These are phyloP conservation scores for Aphrophora alni DNA, from an alignment of 2,888 invertebrate genomes.

Conservation along the genomic window DNA sequence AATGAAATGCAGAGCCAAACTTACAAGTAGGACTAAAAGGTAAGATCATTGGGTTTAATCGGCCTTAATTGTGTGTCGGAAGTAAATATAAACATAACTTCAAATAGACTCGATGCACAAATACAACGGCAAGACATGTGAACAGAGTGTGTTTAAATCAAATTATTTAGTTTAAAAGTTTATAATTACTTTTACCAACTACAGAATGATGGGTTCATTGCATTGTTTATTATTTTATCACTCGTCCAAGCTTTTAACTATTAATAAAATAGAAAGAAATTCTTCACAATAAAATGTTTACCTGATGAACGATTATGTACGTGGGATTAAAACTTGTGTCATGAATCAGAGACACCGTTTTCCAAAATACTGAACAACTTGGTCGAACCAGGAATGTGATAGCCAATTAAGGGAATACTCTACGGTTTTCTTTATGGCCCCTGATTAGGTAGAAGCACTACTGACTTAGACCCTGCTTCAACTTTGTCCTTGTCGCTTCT, in stretches of 20 bases:
- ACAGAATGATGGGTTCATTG: too few relatives aligned
- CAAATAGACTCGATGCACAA: too few relatives aligned
- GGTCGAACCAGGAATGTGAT: background rate
- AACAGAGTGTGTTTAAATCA: too few relatives aligned
- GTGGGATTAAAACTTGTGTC: background rate
- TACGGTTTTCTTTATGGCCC: background rate
- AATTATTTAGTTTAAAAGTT: too few relatives aligned
- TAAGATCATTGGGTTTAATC: too few relatives aligned
- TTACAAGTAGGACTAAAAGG: too few relatives aligned
- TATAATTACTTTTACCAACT: too few relatives aligned
- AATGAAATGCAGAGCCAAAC: too few relatives aligned
- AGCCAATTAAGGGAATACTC: conserved; percentile 5
- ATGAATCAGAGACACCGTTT: background rate
- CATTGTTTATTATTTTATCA: too few relatives aligned
- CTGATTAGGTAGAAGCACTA: conserved; percentile 2
- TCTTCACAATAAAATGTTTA: background rate
- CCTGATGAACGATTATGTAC: background rate
- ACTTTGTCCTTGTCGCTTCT: background rate
- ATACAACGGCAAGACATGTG: too few relatives aligned
- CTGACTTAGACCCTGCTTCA: background rate
- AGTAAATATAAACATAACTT: too few relatives aligned
- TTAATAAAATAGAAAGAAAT: background rate
- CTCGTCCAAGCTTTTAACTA: background rate
- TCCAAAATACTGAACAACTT: background rate
- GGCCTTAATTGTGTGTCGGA: too few relatives aligned